Evolutionary conservation across 2,888 invertebrate genomes (phyloP).

Genomic region (Ophion slaviceki): DNA sequence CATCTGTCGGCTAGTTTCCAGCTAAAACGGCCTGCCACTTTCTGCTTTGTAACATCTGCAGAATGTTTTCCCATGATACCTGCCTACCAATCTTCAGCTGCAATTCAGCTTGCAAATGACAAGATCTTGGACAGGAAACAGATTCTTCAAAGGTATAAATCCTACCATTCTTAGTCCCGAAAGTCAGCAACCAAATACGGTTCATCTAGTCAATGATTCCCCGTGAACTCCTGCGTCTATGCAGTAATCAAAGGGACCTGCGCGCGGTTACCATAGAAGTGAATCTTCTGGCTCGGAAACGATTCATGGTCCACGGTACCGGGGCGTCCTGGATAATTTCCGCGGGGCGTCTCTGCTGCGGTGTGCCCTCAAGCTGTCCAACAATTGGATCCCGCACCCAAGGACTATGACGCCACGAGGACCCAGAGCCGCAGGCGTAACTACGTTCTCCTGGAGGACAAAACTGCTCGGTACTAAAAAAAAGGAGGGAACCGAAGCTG

Average conservation of each 20-base stretch:
- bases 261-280: background rate
- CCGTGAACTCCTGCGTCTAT: background rate
- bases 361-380: slow-evolving; percentile 70
- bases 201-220: too few species aligned
- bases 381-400: slow-evolving; percentile 75
- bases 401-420: slow-evolving; percentile 53
- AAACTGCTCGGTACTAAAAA: background rate
- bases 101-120: too few species aligned
- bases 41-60: too few species aligned
- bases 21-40: too few species aligned
- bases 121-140: too few species aligned
- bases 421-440: background rate
- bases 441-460: background rate
- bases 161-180: too few species aligned
- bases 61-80: too few species aligned
- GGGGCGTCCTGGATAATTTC: slow-evolving; percentile 65
- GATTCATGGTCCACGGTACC: slow-evolving; percentile 74
- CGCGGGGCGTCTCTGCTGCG: slow-evolving; percentile 38
- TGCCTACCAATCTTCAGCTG: too few species aligned
- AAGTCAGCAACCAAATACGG: too few species aligned
- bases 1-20: too few species aligned
- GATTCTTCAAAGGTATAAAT: too few species aligned
- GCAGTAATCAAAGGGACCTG: background rate
- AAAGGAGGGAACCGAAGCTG: background rate
- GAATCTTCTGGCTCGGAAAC: slow-evolving; percentile 57